Evolutionary conservation across 2,113 vertebrate genomes (phyloP), one percentile per base, ranked within the genome.

Genomic region (Oncorhynchus nerka): DNA sequence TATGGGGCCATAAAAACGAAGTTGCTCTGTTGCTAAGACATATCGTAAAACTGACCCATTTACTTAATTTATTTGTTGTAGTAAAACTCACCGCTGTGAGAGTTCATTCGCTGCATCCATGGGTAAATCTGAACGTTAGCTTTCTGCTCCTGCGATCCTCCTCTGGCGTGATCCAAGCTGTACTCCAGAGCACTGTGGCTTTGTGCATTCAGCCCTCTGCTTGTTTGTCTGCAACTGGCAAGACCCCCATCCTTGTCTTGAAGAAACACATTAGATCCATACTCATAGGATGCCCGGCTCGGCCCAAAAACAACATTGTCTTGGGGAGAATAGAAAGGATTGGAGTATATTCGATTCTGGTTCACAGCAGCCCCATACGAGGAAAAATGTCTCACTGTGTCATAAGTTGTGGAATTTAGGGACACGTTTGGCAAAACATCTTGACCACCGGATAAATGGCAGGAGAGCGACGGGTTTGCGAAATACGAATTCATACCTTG

Each of bases 321-420:
- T 94, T 99, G 97, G 86, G 96, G 94, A 84, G 97, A 96, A 92
- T 98, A 99, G 91, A 98, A 99, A 85, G 97, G 97, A 62, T n/a
- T 22, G 93, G 96, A 94, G 93, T 99, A 99, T 93, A 99, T 97
- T 95, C 97, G 95, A 95, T 97, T 98, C 93, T 97, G 97, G 89
- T 96, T 95, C 88, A 98, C 96, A 80, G 97, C 96, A 11, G 97
- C 96, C 90, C 97, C 97, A 94, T 98, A 98, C 87, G 96, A 94
- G 82, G 95, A 94, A 94, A 99, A 99, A 92, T 98, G 97, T 90
- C 97, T 96, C 88, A 97, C 97, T 88, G 97, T 95, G 94, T 99
- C 97, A 95, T 98, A 99, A 89, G 96, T 96, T 90, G 95, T 94
- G 81, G 96, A 98, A 95, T 97, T 98, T 88, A 99, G 94, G 92